Evolutionary conservation across 2,888 invertebrate species (phyloP), one percentile per base, ranked within the genome.

Genomic region (Limenitis camilla): DNA sequence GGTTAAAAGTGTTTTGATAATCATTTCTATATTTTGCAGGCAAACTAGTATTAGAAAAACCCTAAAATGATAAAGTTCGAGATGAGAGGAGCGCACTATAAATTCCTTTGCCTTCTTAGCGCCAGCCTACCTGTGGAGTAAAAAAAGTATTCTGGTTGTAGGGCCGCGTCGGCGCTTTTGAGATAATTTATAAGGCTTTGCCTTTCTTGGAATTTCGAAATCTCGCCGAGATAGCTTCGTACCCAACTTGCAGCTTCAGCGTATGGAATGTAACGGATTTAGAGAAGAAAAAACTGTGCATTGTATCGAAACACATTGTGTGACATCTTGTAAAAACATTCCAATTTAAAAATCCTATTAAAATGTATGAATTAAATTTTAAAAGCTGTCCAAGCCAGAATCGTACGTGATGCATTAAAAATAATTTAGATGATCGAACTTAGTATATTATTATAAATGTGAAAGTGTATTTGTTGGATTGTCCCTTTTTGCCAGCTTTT

Each of bases 171-270:
- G 87, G 86, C 84, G 76, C 86, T 85, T 87, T 87, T 86, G 86
- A 82, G 82, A 87, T 85, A 84, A 85, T 86, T 86, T 86, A 86
- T 85, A 85, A 86, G 85, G 83, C 78, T 79, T 74, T 80, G 76
- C 85, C 85, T 84, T 86, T 86, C 86, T 81, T 73, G 77, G 86
- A 86, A 86, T 87, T 86, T 82, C 84, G 83, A 86, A 87, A 87
- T 86, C 83, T 81, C 77, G 72, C 68, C 69, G 72, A 78, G 83
- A 79, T 78, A 76, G 77, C 77, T 76, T 65, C 76, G 71, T 62
- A 66, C 65, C 66, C 65, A 64, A 66, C 71, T 71, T 73, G 70
- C 72, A 71, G 78, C 76, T 70, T 71, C 72, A 71, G 68, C 74
- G 78, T 78, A 78, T 81, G 86, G 85, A 86, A 87, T 85, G 84